Conservation (phyloP, 2,797 vertebrate species). For the Leptoclinus maculatus region DNA sequence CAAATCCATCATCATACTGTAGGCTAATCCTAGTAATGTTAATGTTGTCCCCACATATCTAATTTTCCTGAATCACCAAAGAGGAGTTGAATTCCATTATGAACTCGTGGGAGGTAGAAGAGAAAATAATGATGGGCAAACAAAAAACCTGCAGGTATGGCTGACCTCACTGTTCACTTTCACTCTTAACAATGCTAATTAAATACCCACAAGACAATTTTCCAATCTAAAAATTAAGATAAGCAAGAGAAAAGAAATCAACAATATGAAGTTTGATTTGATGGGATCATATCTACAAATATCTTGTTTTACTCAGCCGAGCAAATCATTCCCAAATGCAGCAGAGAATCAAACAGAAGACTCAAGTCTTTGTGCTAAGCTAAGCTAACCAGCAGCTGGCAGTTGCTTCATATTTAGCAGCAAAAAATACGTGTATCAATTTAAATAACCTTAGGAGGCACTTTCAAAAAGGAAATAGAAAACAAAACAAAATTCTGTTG, state of each 20-base stretch:
- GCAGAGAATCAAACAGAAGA: background rate
- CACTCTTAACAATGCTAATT: background rate
- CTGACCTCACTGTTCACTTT: background rate
- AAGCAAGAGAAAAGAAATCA: background rate
- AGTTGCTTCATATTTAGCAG: background rate
- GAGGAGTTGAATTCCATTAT: background rate
- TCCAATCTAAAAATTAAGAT: background rate
- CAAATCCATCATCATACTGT: background rate
- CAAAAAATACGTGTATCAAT: background rate
- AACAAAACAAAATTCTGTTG: conserved; percentile 7
- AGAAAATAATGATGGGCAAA: conserved; percentile 5
- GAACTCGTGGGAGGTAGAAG: conserved; percentile 19
- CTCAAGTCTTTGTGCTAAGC: background rate
- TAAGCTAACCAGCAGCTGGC: background rate
- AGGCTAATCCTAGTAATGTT: no score
- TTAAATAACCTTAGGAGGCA: conserved; percentile 5
- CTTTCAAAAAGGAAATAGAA: background rate
- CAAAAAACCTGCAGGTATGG: conserved; percentile 16
- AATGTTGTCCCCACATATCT: conserved; percentile 7
- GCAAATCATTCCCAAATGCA: background rate
- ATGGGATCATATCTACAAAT: background rate
- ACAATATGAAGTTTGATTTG: background rate
- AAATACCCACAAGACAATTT: background rate
- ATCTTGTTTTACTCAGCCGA: background rate
- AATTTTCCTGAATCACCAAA: conserved; percentile 25